Conservation (phyloP, 1,140 invertebrate species). For the Anagrus nilaparvatae region DNA sequence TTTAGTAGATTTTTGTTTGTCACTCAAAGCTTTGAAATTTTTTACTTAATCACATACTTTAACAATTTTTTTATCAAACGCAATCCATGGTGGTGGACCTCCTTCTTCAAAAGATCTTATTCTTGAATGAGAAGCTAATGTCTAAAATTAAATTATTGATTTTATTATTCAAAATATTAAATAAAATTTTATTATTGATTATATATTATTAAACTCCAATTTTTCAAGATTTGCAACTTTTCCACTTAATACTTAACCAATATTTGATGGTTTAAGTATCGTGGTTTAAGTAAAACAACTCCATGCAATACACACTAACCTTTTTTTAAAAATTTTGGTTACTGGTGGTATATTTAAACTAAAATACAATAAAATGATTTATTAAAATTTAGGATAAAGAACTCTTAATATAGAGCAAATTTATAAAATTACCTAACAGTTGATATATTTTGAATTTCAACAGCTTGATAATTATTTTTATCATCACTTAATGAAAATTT, state of each 20-base stretch:
- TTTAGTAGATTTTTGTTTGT: constrained; percentile 48
- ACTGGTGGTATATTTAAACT: constrained; percentile 41
- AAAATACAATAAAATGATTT: constrained; percentile 12
- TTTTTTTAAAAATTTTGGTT: constrained; percentile 37
- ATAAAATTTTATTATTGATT: constrained; percentile 11
- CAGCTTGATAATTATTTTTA: constrained; percentile 60
- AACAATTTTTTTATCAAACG: constrained; percentile 72
- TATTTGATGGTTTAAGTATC: constrained; percentile 53
- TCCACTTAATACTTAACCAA: constrained; percentile 64
- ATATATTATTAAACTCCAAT: constrained; percentile 74
- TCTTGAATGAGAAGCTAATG: constrained; percentile 62
- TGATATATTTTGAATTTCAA: constrained; percentile 60
- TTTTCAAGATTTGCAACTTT: constrained; percentile 75
- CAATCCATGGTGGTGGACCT: constrained; percentile 81
- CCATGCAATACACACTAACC: constrained; percentile 47
- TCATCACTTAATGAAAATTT: constrained; percentile 79
- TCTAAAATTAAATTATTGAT: constrained; percentile 38
- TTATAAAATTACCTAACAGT: constrained; percentile 55
- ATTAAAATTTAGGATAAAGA: not conserved
- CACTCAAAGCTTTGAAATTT: constrained; percentile 60
- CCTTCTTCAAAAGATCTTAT: constrained; percentile 50
- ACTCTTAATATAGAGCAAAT: too few relatives aligned
- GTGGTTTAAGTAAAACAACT: constrained; percentile 62
- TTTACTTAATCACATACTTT: constrained; percentile 49
- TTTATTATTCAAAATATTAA: too few relatives aligned